These are phyloP conservation scores for Falco biarmicus DNA, from an alignment of 2,797 vertebrate genomes.

Conservation along the genomic window DNA sequence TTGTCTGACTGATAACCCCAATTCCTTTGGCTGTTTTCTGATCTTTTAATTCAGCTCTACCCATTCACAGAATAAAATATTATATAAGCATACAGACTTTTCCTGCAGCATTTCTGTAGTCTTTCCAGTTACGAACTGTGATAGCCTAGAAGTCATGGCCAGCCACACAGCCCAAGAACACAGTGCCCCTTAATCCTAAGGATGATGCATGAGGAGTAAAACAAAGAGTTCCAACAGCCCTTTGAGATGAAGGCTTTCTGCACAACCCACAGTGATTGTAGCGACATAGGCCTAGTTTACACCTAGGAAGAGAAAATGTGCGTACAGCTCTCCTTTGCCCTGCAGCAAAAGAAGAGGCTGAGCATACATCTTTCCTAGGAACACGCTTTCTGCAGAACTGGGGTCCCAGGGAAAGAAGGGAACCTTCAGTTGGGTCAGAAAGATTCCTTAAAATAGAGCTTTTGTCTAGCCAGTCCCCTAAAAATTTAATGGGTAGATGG, in stretches of 20 bases:
- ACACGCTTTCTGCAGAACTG: neutral
- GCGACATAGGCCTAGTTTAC: neutral
- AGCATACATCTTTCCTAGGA: neutral
- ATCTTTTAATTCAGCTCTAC: neutral
- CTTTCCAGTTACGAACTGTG: neutral
- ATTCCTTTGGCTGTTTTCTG: neutral
- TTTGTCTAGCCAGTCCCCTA: neutral
- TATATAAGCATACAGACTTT: neutral
- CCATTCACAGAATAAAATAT: neutral
- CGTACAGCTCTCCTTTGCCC: neutral
- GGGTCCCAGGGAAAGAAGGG: neutral
- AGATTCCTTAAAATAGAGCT: neutral
- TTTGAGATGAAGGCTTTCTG: neutral
- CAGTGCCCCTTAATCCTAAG: neutral
- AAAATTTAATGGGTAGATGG: neutral
- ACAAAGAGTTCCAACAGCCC: neutral
- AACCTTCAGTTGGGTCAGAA: neutral
- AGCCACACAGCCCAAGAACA: neutral
- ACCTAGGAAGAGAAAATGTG: neutral
- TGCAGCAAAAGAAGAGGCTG: neutral
- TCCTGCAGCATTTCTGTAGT: neutral
- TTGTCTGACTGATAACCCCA: neutral
- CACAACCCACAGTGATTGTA: neutral
- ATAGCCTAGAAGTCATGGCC: neutral
- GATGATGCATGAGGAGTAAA: neutral